These are phyloP conservation scores for Tadarida brasiliensis DNA, from an alignment of 2,797 vertebrate genomes.

Conservation along the genomic window DNA sequence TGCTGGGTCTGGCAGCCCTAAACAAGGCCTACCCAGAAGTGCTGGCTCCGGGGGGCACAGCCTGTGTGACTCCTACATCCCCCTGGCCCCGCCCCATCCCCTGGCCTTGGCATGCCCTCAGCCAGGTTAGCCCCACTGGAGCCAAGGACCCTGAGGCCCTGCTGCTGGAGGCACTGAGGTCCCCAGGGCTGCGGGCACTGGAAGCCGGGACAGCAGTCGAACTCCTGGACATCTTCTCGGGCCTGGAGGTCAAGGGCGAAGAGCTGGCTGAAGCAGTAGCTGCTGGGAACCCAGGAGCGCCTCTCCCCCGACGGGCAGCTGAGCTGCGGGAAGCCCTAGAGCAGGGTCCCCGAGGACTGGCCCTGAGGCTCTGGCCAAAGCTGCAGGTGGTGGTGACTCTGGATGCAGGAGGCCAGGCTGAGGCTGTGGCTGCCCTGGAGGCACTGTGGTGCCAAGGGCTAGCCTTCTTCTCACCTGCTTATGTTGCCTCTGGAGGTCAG, in stretches of 20 bases:
- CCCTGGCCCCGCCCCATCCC: conserved; percentile 81
- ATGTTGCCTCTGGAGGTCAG: conserved; percentile 93
- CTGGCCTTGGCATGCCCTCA: conserved; percentile 88
- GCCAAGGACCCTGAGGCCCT: conserved; percentile 81
- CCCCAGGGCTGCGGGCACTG: conserved; percentile 87
- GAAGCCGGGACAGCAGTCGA: conserved; percentile 92
- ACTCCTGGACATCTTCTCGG: conserved; percentile 90
- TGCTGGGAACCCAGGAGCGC: conserved; percentile 86
- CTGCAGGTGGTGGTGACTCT: conserved; percentile 93
- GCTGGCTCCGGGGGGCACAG: conserved; percentile 86
- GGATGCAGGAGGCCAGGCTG: conserved; percentile 90
- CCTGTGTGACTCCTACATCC: conserved; percentile 88
- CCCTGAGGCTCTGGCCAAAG: conserved; percentile 92
- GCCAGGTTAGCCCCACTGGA: conserved; percentile 88
- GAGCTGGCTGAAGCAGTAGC: conserved; percentile 91
- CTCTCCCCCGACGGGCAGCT: conserved; percentile 88
- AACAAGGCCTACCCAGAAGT: conserved; percentile 87
- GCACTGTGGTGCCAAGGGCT: conserved; percentile 92
- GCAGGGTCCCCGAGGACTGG: conserved; percentile 90
- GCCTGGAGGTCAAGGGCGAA: conserved; percentile 89
- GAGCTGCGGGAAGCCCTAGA: conserved; percentile 89
- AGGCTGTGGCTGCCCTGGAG: conserved; percentile 91
- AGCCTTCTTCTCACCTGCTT: conserved; percentile 94
- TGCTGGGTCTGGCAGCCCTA: conserved; percentile 91
- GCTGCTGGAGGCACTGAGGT: conserved; percentile 92